Evolutionary conservation across 1,140 invertebrate genomes (phyloP).

Genomic region (Tetramorium simillimum): DNA sequence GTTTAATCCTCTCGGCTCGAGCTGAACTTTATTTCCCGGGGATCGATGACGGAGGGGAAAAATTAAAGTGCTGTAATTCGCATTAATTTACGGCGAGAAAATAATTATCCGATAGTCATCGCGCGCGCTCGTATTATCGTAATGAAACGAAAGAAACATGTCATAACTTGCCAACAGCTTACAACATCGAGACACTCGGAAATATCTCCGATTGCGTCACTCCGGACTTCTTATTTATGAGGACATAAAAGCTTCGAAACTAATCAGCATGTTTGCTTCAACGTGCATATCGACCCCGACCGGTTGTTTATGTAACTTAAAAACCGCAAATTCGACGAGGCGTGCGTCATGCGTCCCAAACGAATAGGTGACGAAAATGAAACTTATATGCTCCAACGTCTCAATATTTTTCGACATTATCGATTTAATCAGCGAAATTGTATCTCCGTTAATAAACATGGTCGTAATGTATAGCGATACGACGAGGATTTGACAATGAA

Average conservation of each 20-base stretch:
- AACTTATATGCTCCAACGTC: neutral
- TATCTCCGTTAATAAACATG: neutral
- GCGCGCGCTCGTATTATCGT: neutral
- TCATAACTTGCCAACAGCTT: neutral
- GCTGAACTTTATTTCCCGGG: neutral
- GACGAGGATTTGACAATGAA: slow-evolving; percentile 25
- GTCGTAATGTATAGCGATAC: neutral
- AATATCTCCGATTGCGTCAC: slow-evolving; percentile 35
- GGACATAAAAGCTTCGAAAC: slow-evolving; percentile 37
- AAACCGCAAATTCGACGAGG: slow-evolving; percentile 16
- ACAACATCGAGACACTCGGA: neutral
- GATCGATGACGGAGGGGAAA: neutral
- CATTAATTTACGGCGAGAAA: slow-evolving; percentile 23
- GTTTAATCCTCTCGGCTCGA: neutral
- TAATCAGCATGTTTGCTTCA: slow-evolving; percentile 39
- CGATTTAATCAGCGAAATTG: neutral
- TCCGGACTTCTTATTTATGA: slow-evolving; percentile 18
- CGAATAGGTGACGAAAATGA: neutral
- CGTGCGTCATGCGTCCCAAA: neutral
- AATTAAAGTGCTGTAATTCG: neutral
- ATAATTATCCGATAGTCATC: slow-evolving; percentile 30
- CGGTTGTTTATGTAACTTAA: slow-evolving; percentile 30
- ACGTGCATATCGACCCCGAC: slow-evolving; percentile 18
- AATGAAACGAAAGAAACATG: slow-evolving; percentile 10
- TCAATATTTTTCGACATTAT: neutral